A percentile compares a stretch with the other conserved stretches of the same genome.
These are phyloP conservation scores for Macquaria ambigua DNA, from an alignment of 2,113 vertebrate genomes.

Conservation along the genomic window DNA sequence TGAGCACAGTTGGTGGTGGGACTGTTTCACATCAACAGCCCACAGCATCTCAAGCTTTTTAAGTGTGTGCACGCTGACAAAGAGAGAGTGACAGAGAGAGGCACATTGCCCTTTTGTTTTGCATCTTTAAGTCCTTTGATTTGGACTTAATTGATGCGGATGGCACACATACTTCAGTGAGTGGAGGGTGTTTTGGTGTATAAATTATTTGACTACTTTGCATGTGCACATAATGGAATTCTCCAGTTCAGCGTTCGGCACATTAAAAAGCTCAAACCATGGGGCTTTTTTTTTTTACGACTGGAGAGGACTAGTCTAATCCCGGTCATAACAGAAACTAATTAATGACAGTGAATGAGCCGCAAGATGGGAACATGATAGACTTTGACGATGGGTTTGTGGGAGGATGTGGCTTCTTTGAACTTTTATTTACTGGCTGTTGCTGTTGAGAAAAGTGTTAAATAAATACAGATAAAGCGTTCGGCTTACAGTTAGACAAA, in stretches of 20 bases:
- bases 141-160: conserved; percentile 60
- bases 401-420: conserved; percentile 42
- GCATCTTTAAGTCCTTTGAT: conserved; percentile 63
- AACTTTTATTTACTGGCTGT: conserved; percentile 32
- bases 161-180: conserved; percentile 58
- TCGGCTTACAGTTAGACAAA: not conserved
- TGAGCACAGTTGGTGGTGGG: conserved; percentile 55
- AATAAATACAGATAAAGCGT: not conserved
- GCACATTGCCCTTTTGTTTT: conserved; percentile 63
- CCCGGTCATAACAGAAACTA: conserved; percentile 19
- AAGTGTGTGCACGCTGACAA: conserved; percentile 51
- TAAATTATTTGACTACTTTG: conserved; percentile 53
- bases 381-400: conserved; percentile 15
- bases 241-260: conserved; percentile 25
- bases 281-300: conserved; percentile 31
- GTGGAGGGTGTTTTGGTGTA: conserved; percentile 40
- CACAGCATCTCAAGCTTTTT: conserved; percentile 56
- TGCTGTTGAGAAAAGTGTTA: not conserved
- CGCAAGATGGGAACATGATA: conserved; percentile 34
- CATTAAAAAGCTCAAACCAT: conserved; percentile 41
- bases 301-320: conserved; percentile 31
- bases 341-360: conserved; percentile 43
- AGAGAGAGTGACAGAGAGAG: conserved; percentile 52
- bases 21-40: conserved; percentile 56
- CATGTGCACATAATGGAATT: conserved; percentile 42